phyloP scores from a whole-genome alignment of 37 sponge, comb jelly and placozoan species.

The Eunapius fragilis region DNA sequence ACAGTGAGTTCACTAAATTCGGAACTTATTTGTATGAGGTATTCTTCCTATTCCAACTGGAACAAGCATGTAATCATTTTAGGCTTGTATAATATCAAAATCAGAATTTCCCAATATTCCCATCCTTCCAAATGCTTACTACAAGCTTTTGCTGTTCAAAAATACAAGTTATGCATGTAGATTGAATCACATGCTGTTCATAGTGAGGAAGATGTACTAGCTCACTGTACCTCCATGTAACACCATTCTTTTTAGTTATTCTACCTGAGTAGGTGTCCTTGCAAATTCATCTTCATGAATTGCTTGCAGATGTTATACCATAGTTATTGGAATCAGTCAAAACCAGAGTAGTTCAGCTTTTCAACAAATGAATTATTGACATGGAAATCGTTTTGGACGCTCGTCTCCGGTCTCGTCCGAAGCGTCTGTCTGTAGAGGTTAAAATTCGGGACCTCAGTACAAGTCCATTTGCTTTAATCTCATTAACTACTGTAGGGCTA shows the following conservation, averaged over 20 bases:
- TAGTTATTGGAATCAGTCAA: slow-evolving; percentile 8
- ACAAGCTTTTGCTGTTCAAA: slow-evolving; percentile 49
- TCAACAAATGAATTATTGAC: slow-evolving; percentile 52
- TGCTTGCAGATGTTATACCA: neutral
- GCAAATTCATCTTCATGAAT: neutral
- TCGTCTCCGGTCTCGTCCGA: too few relatives aligned
- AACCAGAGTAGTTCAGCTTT: slow-evolving; percentile 29
- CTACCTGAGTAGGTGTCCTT: neutral
- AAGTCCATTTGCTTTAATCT: too few relatives aligned
- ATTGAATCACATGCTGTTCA: slow-evolving; percentile 28
- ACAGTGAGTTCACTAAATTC: slow-evolving; percentile 57
- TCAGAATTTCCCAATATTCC: neutral
- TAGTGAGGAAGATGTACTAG: slow-evolving; percentile 48
- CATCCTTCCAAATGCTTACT: slow-evolving; percentile 2
- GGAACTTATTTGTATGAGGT: slow-evolving; percentile 41
- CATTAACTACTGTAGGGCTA: too few relatives aligned
- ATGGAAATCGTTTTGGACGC: too few relatives aligned
- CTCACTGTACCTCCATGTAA: slow-evolving; percentile 22
- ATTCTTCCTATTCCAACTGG: slow-evolving; percentile 42
- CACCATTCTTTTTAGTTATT: slow-evolving; percentile 15
- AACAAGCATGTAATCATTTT: slow-evolving; percentile 1
- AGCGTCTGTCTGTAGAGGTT: too few relatives aligned
- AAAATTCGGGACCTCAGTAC: too few relatives aligned
- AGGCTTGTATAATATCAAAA: slow-evolving; percentile 26
- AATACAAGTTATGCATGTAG: slow-evolving; percentile 56